phyloP scores from a whole-genome alignment of 2,113 vertebrate genomes.

The Spheniscus mendiculus region DNA sequence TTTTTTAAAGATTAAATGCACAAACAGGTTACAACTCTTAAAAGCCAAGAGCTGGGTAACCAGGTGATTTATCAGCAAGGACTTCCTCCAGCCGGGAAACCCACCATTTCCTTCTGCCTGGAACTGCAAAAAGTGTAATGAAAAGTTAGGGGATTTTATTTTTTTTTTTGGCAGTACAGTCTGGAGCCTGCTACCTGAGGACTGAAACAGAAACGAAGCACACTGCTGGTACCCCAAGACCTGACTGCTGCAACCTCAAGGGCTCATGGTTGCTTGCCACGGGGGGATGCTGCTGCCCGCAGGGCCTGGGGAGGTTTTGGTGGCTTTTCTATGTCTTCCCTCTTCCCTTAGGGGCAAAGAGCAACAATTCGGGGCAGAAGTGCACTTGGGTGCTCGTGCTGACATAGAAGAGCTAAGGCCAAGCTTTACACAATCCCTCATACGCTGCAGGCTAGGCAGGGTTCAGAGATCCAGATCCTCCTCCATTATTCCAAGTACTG shows the following conservation, averaged over 20 bases:
- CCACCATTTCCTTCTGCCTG: background rate
- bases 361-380: background rate
- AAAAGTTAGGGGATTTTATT: background rate
- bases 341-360: background rate
- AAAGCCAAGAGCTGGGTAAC: background rate
- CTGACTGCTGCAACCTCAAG: fast-evolving
- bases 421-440: fast-evolving
- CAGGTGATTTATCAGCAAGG: background rate
- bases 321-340: background rate
- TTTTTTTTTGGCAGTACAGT: background rate
- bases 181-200: background rate
- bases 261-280: background rate
- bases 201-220: background rate
- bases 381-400: fast-evolving
- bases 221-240: fast-evolving
- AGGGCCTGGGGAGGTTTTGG: background rate
- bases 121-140: background rate
- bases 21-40: background rate
- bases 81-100: background rate
- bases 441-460: background rate
- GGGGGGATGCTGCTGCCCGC: background rate
- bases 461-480: background rate
- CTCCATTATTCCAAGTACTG: background rate
- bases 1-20: background rate
- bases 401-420: background rate